Percentiles rank a stretch among this genome's conserved stretches.
Conservation (phyloP, 1,140 invertebrate genomes). For the Drosophila bocki region DNA sequence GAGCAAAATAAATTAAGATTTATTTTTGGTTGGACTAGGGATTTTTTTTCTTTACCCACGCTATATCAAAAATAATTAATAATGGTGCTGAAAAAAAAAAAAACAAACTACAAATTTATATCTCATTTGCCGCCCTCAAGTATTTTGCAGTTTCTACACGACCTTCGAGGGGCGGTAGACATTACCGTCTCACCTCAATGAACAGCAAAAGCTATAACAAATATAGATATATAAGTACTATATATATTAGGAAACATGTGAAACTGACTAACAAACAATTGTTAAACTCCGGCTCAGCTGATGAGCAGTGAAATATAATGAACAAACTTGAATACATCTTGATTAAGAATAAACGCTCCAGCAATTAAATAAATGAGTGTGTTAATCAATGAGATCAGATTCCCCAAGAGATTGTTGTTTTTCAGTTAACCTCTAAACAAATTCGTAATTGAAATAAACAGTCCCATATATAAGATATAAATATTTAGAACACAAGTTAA, state of each 20-base stretch:
- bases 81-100: slow-evolving; percentile 23
- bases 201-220: slow-evolving; percentile 54
- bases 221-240: slow-evolving; percentile 14
- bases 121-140: slow-evolving; percentile 64
- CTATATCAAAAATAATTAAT: slow-evolving; percentile 55
- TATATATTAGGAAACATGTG: slow-evolving; percentile 37
- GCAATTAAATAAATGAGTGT: slow-evolving; percentile 40
- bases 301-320: slow-evolving; percentile 41
- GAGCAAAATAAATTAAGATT: slow-evolving; percentile 51
- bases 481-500: slow-evolving; percentile 1
- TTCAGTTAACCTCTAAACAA: neutral
- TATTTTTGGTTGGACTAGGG: neutral
- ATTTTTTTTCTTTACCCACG: slow-evolving; percentile 12
- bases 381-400: slow-evolving; percentile 45
- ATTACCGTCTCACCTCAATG: slow-evolving; percentile 74
- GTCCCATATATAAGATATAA: no score
- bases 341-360: slow-evolving; percentile 44
- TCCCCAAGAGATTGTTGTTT: slow-evolving; percentile 15
- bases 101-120: slow-evolving; percentile 36
- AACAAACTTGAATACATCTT: slow-evolving; percentile 40
- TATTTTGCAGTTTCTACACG: slow-evolving; percentile 48
- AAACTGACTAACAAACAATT: slow-evolving; percentile 39
- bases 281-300: slow-evolving; percentile 55
- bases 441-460: neutral
- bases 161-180: slow-evolving; percentile 74